Evolutionary conservation across 1,140 invertebrate species (phyloP).

Genomic region (Bombus terrestris): DNA sequence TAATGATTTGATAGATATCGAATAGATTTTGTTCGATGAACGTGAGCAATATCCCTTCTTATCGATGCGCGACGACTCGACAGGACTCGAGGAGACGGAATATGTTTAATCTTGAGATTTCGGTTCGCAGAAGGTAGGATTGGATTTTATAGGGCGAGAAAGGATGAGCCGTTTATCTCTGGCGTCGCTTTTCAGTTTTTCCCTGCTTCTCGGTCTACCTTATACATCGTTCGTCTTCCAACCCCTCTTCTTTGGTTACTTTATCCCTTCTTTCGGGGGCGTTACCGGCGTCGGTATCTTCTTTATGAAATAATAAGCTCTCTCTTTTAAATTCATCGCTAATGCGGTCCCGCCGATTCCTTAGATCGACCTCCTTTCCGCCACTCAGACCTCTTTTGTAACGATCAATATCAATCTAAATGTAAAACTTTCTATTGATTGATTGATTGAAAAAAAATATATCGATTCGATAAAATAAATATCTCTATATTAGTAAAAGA

Average conservation of each 20-base stretch:
- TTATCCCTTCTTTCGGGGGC: slow-evolving; percentile 70
- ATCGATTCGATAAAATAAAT: background rate
- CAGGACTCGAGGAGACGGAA: slow-evolving; percentile 48
- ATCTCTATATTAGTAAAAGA: background rate
- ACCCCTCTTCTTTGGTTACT: slow-evolving; percentile 69
- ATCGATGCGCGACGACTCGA: background rate
- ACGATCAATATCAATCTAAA: background rate
- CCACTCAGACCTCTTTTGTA: background rate
- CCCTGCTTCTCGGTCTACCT: slow-evolving; percentile 54
- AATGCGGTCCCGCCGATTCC: background rate
- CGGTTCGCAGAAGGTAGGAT: slow-evolving; percentile 71
- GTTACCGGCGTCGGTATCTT: slow-evolving; percentile 70
- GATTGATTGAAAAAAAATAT: background rate
- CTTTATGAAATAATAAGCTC: slow-evolving; percentile 77
- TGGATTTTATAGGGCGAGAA: slow-evolving; percentile 74
- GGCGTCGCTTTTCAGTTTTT: slow-evolving; percentile 82
- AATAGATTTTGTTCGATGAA: background rate
- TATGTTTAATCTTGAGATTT: slow-evolving; percentile 78
- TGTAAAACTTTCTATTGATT: background rate
- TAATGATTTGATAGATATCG: no score
- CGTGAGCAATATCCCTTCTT: background rate
- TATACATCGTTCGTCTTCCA: slow-evolving; percentile 38
- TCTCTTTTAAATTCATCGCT: slow-evolving; percentile 82
- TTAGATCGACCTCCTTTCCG: slow-evolving; percentile 17
- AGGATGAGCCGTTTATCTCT: slow-evolving; percentile 82